phyloP scores from a whole-genome alignment of 2,113 vertebrate species.

The Mormoops blainvillei region DNA sequence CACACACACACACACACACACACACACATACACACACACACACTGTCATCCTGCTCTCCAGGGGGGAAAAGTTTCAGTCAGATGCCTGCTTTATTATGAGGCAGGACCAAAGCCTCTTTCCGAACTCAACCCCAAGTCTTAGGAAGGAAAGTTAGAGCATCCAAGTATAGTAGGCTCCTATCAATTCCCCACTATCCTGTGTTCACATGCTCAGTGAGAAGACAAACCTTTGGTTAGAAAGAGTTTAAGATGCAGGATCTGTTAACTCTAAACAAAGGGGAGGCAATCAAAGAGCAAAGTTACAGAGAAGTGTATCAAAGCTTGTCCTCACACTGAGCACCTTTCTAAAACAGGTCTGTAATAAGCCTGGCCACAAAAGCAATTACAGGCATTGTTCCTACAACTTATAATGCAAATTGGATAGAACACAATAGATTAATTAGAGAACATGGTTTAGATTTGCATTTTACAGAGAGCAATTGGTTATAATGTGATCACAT shows the following conservation, averaged over 20 bases:
- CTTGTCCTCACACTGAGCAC: background rate
- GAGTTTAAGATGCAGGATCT: background rate
- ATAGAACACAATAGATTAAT: constrained; percentile 50
- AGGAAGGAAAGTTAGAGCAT: background rate
- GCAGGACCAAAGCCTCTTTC: background rate
- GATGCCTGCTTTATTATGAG: background rate
- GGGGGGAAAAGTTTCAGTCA: background rate
- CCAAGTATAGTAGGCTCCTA: background rate
- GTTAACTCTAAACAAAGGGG: background rate
- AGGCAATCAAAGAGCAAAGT: background rate
- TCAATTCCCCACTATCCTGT: background rate
- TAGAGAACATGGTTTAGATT: constrained; percentile 46
- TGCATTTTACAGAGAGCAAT: constrained; percentile 21
- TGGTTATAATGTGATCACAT: constrained; percentile 17
- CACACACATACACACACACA: background rate
- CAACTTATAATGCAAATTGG: constrained; percentile 30
- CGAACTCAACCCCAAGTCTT: background rate
- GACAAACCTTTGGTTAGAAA: background rate
- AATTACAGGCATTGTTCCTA: background rate
- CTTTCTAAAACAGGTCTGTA: background rate
- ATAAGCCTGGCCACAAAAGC: background rate
- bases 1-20: background rate
- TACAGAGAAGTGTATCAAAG: background rate
- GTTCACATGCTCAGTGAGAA: background rate
- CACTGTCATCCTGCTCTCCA: background rate